Evolutionary conservation across 2,888 invertebrate genomes (phyloP).

Genomic region (Pristionchus fissidentatus): DNA sequence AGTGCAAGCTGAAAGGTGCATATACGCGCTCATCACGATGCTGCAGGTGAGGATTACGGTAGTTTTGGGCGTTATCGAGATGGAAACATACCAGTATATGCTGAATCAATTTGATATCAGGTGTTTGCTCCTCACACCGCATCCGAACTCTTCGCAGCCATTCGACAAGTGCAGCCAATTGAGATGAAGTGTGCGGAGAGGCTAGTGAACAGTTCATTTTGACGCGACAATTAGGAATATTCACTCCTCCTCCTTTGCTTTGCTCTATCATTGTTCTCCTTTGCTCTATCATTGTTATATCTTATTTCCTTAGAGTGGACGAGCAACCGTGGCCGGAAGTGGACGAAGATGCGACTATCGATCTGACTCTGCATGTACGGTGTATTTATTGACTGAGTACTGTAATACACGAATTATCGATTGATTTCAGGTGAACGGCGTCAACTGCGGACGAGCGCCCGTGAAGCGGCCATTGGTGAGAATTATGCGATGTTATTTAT

Average conservation of each 20-base stretch:
- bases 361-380: slow-evolving; percentile 58
- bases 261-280: neutral
- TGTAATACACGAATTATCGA: slow-evolving; percentile 7
- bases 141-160: slow-evolving; percentile 61
- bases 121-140: slow-evolving; percentile 64
- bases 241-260: no score
- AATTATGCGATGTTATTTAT: neutral
- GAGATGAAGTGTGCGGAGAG: neutral
- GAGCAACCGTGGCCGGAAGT: slow-evolving; percentile 68
- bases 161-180: slow-evolving; percentile 55
- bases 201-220: neutral
- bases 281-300: neutral
- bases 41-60: slow-evolving; percentile 60
- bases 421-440: slow-evolving; percentile 63
- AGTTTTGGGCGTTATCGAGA: neutral
- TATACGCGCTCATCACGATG: slow-evolving; percentile 72
- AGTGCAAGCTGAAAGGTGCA: slow-evolving; percentile 66
- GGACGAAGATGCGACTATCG: slow-evolving; percentile 67
- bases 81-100: neutral
- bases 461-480: slow-evolving; percentile 53
- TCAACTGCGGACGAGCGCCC: slow-evolving; percentile 62
- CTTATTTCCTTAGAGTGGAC: slow-evolving; percentile 44
- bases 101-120: slow-evolving; percentile 14
- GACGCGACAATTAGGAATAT: neutral
- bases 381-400: neutral